These are phyloP conservation scores for Drosophila repleta DNA, from an alignment of 1,140 invertebrate genomes.

Conservation along the genomic window DNA sequence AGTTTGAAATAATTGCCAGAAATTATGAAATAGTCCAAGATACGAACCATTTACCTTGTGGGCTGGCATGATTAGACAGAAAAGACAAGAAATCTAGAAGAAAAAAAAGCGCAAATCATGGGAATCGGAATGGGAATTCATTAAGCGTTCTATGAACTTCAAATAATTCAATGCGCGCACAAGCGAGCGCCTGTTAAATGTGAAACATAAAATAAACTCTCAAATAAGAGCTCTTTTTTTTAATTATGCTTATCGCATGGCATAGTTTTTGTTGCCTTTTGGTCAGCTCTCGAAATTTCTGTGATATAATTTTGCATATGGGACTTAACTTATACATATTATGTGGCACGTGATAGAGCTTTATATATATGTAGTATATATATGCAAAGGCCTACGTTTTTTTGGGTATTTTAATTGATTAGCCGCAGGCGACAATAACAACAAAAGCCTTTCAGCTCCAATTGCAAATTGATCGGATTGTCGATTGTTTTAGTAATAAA, in stretches of 20 bases:
- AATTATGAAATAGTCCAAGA: conserved; percentile 58
- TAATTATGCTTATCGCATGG: conserved; percentile 39
- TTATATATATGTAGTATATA: too few relatives aligned
- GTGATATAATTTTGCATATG: conserved; percentile 9
- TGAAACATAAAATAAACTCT: conserved; percentile 12
- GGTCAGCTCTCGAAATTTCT: conserved; percentile 30
- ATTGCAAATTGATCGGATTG: conserved; percentile 2
- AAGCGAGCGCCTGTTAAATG: conserved; percentile 2
- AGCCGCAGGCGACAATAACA: conserved; percentile 9
- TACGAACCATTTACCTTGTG: conserved; percentile 17
- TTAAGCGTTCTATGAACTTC: conserved; percentile 61
- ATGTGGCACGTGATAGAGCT: conserved; percentile 33
- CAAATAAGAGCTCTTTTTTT: conserved; percentile 14
- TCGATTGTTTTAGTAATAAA: not conserved
- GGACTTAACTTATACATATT: conserved; percentile 10
- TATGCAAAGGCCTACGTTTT: conserved; percentile 11
- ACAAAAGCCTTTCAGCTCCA: conserved; percentile 34
- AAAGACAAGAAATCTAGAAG: conserved; percentile 25
- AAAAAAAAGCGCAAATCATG: conserved; percentile 61
- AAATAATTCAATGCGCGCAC: conserved; percentile 24
- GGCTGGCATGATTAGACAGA: conserved; percentile 36
- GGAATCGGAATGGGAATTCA: conserved; percentile 57
- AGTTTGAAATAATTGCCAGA: conserved; percentile 44
- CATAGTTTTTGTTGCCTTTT: conserved; percentile 17
- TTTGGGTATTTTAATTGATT: conserved; percentile 63